Percentiles rank a stretch among this genome's conserved stretches.
Conservation (phyloP, 1,140 invertebrate genomes). For the Acromyrmex charruanus region DNA sequence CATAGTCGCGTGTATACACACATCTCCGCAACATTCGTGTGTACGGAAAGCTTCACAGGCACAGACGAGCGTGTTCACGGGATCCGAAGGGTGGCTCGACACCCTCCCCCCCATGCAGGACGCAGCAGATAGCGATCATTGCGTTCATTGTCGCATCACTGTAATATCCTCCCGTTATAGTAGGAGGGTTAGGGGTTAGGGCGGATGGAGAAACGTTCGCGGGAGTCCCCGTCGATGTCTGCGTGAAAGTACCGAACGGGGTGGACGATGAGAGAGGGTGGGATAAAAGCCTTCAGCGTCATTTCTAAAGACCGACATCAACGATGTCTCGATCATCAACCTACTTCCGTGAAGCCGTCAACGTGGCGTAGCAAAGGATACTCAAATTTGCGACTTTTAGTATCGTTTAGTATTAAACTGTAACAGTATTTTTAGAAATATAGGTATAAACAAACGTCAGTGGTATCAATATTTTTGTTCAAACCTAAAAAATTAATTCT, state of each 20-base stretch:
- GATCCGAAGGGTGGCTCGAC: constrained; percentile 45
- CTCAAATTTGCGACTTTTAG: constrained; percentile 1
- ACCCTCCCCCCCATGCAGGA: constrained; percentile 55
- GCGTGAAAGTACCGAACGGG: constrained; percentile 68
- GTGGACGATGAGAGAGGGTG: constrained; percentile 76
- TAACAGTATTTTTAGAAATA: neutral
- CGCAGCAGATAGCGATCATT: constrained; percentile 81
- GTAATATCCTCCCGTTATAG: constrained; percentile 75
- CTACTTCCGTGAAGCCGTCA: constrained; percentile 5
- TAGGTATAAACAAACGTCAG: neutral
- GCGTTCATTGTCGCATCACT: constrained; percentile 82
- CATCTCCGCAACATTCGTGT: neutral
- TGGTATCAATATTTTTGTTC: neutral
- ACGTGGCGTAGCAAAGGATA: neutral
- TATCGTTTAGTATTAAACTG: neutral
- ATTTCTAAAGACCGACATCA: constrained; percentile 73
- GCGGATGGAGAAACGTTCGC: constrained; percentile 41
- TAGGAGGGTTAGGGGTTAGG: neutral
- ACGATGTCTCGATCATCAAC: constrained; percentile 71
- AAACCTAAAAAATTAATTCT: neutral
- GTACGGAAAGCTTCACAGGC: neutral
- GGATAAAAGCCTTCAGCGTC: constrained; percentile 82
- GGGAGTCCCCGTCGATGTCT: constrained; percentile 65
- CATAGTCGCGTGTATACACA: constrained; percentile 24
- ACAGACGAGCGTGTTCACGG: neutral